Evolutionary conservation across 2,113 vertebrate genomes (phyloP), one percentile per base, ranked within the genome.

Genomic region (Mustela nigripes): DNA sequence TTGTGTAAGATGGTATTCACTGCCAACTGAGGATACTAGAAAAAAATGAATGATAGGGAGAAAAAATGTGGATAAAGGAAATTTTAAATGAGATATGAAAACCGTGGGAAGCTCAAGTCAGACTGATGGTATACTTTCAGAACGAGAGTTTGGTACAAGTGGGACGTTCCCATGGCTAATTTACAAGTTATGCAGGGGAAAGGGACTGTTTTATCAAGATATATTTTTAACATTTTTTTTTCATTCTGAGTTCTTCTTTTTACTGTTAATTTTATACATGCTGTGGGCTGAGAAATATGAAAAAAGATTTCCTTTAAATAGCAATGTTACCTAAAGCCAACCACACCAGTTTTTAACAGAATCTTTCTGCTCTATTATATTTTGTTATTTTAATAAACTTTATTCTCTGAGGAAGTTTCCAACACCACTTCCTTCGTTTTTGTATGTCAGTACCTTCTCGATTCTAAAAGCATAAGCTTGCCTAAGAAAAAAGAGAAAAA

Each of bases 221-320:
- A 45, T 14, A 80, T 83, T 91, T 94, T 96, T 69, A 92, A 79
- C n/a, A 8, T 39, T 87, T 45, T 95, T 95, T 93, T 91, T 96
- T 69, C 11, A 91, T 89, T 86, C 48, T 84, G 21, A 87, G 36
- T 42, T 80, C 65, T 73, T 88, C 18, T 73, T 79, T 85, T 97
- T 71, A 79, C 53, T 95, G 28, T 73, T 81, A 91, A 76, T 80
- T 97, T 89, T 95, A 69, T 62, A 45, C 63, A 89, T 56, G 18
- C 4, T 87, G 48, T 94, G 45, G 79, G 60, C 79, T 96, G 76
- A 87, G 53, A 95, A n/a, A 36, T 45, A 85, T 39, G 56, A 95
- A 76, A 76, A 91, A 96, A 81, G 53, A 67, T 48, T 94, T 74
- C 28, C 31, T 63, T 58, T 95, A 91, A 85, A 87, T 26, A 90